Evolutionary conservation across 1,140 invertebrate species (phyloP).

Genomic region (Charaxes varanes): DNA sequence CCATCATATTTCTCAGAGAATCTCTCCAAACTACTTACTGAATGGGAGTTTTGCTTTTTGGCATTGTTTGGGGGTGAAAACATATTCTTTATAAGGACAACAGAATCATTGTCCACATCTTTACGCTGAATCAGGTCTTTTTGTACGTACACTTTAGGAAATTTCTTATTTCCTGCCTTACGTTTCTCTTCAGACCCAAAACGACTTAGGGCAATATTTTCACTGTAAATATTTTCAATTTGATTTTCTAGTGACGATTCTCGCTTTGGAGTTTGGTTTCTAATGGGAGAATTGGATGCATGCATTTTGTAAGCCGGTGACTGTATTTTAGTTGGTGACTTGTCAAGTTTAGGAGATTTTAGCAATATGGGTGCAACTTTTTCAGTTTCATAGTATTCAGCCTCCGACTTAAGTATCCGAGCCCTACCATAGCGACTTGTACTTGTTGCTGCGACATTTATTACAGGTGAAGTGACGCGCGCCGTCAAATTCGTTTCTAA

Average conservation of each 20-base stretch:
- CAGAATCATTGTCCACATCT: constrained; percentile 50
- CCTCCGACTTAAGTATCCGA: constrained; percentile 46
- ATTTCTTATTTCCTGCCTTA: constrained; percentile 34
- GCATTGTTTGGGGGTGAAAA: constrained; percentile 49
- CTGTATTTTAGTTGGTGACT: constrained; percentile 34
- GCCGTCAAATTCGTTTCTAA: constrained; percentile 57
- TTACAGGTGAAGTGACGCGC: constrained; percentile 48
- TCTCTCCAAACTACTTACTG: constrained; percentile 34
- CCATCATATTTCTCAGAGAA: constrained; percentile 39
- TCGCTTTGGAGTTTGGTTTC: constrained; percentile 27
- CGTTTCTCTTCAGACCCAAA: constrained; percentile 41
- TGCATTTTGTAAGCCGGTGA: constrained; percentile 60
- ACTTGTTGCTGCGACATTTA: constrained; percentile 31
- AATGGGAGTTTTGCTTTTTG: constrained; percentile 31
- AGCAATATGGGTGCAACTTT: constrained; percentile 12
- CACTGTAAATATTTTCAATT: constrained; percentile 56
- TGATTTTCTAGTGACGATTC: constrained; percentile 41
- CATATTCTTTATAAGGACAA: constrained; percentile 54
- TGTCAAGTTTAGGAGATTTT: constrained; percentile 32
- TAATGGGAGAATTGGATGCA: constrained; percentile 54
- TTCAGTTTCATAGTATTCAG: constrained; percentile 18
- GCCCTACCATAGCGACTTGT: constrained; percentile 68
- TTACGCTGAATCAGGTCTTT: constrained; percentile 65
- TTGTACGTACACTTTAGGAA: constrained; percentile 58
- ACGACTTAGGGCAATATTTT: constrained; percentile 53